These are phyloP conservation scores for Chromoteleia sp. DNA, from an alignment of 2,888 invertebrate genomes.

Conservation along the genomic window DNA sequence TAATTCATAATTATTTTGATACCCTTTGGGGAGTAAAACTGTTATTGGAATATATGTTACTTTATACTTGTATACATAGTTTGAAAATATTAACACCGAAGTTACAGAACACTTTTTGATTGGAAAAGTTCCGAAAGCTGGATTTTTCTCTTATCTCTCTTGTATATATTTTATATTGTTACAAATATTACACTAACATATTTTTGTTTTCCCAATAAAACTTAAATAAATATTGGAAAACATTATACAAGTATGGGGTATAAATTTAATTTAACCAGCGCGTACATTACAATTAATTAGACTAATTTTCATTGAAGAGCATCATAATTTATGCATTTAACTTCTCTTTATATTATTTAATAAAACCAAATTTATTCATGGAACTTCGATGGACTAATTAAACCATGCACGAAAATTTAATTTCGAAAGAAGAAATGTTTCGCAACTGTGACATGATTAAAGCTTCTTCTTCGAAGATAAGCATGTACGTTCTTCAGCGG, in stretches of 20 bases:
- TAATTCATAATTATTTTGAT: neutral
- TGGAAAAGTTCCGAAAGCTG: slow-evolving; percentile 1
- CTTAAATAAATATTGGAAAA: no score
- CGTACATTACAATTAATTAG: no score
- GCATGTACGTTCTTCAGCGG: slow-evolving; percentile 34
- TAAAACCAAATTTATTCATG: slow-evolving; percentile 7
- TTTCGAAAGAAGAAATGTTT: slow-evolving; percentile 44
- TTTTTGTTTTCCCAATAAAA: neutral
- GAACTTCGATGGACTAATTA: slow-evolving; percentile 25
- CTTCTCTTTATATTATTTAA: neutral
- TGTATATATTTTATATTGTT: slow-evolving; percentile 1
- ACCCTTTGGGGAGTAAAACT: slow-evolving; percentile 2
- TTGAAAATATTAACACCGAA: slow-evolving; percentile 13
- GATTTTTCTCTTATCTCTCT: slow-evolving; percentile 1
- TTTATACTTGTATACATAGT: neutral
- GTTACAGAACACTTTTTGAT: slow-evolving; percentile 5
- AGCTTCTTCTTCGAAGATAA: slow-evolving; percentile 45
- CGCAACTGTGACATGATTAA: slow-evolving; percentile 46
- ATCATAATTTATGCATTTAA: neutral
- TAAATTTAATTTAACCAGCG: no score
- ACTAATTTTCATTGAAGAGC: no score
- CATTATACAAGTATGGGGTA: neutral
- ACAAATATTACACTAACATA: neutral
- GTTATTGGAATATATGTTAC: slow-evolving; percentile 4
- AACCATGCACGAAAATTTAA: slow-evolving; percentile 29